These are phyloP conservation scores for Hippocampus barbouri DNA, from an alignment of 2,113 vertebrate species.

Conservation along the genomic window DNA sequence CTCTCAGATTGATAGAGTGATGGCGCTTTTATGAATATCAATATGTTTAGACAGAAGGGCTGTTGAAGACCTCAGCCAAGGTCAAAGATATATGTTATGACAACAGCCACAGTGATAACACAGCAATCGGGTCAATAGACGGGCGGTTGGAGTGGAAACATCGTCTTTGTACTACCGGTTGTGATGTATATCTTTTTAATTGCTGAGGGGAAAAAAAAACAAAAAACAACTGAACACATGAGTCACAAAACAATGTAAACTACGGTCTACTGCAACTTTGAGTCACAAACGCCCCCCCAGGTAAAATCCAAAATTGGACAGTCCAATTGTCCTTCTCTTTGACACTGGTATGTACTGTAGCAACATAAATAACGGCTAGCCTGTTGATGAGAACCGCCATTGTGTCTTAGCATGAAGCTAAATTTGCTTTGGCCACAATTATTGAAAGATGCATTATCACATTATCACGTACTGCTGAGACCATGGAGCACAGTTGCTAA, in stretches of 20 bases:
- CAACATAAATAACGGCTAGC: not conserved
- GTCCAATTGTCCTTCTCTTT: not conserved
- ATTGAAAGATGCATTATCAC: not conserved
- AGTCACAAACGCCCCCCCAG: not conserved
- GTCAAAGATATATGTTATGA: constrained; percentile 69
- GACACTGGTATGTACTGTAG: not conserved
- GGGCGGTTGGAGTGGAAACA: not conserved
- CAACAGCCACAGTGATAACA: constrained; percentile 45
- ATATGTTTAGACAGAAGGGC: constrained; percentile 63
- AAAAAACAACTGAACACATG: not conserved
- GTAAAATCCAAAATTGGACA: not conserved
- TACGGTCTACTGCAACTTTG: not conserved
- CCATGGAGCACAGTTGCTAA: too few species aligned
- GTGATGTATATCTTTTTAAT: constrained; percentile 5
- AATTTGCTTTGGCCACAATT: not conserved
- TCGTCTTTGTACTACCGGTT: not conserved
- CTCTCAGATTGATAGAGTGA: constrained; percentile 67
- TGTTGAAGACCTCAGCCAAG: constrained; percentile 61
- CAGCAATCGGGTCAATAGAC: constrained; percentile 34
- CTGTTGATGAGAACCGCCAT: not conserved
- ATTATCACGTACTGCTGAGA: too few species aligned
- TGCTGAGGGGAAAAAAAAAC: not conserved
- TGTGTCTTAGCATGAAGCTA: not conserved
- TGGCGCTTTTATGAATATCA: constrained; percentile 71
- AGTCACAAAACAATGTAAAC: not conserved